Percentiles rank a stretch among this genome's conserved stretches.
Evolutionary conservation across 1,140 invertebrate genomes (phyloP).

Genomic region (Drosophila leontia): DNA sequence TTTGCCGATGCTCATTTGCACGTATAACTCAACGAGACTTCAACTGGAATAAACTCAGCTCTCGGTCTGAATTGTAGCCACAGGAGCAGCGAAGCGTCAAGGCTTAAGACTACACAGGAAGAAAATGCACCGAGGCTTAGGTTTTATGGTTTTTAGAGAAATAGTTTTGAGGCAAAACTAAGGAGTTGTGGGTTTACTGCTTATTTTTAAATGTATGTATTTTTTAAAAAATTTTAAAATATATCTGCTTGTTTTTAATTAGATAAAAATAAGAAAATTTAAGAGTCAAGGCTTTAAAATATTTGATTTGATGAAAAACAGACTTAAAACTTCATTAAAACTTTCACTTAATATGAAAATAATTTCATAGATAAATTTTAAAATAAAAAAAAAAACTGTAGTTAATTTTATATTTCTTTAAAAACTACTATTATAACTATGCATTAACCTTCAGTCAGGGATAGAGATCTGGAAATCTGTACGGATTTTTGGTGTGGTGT

Average conservation of each 20-base stretch:
- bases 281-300: background rate
- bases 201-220: background rate
- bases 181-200: background rate
- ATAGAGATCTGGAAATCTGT: conserved; percentile 7
- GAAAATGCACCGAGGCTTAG: background rate
- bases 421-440: conserved; percentile 9
- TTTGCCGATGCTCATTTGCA: conserved; percentile 78
- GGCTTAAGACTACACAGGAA: conserved; percentile 53
- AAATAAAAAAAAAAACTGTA: background rate
- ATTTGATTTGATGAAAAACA: background rate
- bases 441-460: background rate
- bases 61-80: conserved; percentile 6
- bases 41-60: conserved; percentile 36
- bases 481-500: conserved; percentile 26
- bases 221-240: background rate
- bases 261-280: too few species aligned
- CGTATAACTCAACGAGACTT: conserved; percentile 49
- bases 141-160: background rate
- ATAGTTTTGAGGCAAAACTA: background rate
- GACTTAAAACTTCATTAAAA: background rate
- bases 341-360: background rate
- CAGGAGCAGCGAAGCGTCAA: conserved; percentile 68
- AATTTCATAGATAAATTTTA: background rate
- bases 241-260: background rate
- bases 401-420: background rate